phyloP scores from a whole-genome alignment of 2,797 vertebrate genomes.

The Phylloscopus collybita region DNA sequence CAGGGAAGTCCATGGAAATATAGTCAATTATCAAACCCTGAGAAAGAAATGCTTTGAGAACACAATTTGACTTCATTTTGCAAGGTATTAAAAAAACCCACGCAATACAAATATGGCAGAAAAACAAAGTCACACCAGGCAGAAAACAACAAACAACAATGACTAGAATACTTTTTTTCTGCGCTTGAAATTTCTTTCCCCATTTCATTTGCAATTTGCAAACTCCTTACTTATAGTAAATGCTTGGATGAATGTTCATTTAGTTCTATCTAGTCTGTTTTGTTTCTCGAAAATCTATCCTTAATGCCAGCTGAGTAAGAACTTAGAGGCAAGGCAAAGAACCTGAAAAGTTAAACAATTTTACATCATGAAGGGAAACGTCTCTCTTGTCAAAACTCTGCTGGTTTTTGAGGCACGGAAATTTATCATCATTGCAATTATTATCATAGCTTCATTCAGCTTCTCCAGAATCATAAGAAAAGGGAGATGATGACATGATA shows the following conservation, averaged over 20 bases:
- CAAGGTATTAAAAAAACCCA: neutral
- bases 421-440: slow-evolving; percentile 7
- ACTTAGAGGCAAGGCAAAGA: neutral
- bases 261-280: neutral
- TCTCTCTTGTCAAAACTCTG: neutral
- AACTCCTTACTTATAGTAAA: neutral
- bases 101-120: neutral
- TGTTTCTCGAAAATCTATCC: neutral
- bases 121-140: neutral
- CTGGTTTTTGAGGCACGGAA: neutral
- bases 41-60: slow-evolving; percentile 13
- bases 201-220: neutral
- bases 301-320: neutral
- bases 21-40: slow-evolving; percentile 19
- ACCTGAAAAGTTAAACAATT: neutral
- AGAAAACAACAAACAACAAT: neutral
- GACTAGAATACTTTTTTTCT: neutral
- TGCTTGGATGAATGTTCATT: neutral
- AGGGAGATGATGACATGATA: slow-evolving; percentile 7
- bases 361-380: neutral
- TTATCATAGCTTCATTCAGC: slow-evolving; percentile 16
- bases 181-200: neutral
- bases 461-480: slow-evolving; percentile 27
- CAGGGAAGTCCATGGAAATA: slow-evolving; percentile 40
- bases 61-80: neutral